Conservation (phyloP, 2,888 invertebrate genomes). For the Sarcophaga caerulescens region DNA sequence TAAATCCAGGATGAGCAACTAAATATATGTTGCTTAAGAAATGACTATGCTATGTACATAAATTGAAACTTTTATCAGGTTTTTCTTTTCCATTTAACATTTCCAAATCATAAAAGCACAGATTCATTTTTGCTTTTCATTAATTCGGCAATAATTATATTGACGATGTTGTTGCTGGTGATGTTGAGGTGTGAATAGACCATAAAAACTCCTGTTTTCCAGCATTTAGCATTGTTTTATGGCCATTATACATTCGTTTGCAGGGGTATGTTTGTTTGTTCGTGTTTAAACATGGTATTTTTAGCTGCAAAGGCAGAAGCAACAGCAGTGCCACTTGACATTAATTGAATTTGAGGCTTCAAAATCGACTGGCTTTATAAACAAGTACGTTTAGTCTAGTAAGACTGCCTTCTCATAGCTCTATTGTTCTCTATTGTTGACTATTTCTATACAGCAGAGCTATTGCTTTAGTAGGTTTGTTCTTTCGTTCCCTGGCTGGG, state of each 20-base stretch:
- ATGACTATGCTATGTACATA: no score
- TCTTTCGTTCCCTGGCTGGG: constrained; percentile 23
- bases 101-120: background rate
- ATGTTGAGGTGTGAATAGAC: constrained; percentile 77
- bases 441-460: constrained; percentile 25
- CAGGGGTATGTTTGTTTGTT: background rate
- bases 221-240: constrained; percentile 52
- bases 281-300: background rate
- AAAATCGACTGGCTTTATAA: constrained; percentile 57
- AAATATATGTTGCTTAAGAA: no score
- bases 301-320: background rate
- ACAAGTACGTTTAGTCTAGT: constrained; percentile 48
- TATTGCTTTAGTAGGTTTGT: constrained; percentile 10
- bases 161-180: constrained; percentile 58
- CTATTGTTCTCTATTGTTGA: constrained; percentile 34
- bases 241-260: background rate
- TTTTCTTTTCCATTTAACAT: background rate
- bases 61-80: no score
- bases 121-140: constrained; percentile 3
- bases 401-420: constrained; percentile 29
- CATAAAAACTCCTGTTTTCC: constrained; percentile 63
- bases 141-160: constrained; percentile 19
- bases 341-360: constrained; percentile 79
- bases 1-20: no score
- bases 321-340: constrained; percentile 76